Percentiles rank a stretch among this genome's conserved stretches.
Evolutionary conservation across 2,113 vertebrate genomes (phyloP).

Genomic region (Aramus guarauna): DNA sequence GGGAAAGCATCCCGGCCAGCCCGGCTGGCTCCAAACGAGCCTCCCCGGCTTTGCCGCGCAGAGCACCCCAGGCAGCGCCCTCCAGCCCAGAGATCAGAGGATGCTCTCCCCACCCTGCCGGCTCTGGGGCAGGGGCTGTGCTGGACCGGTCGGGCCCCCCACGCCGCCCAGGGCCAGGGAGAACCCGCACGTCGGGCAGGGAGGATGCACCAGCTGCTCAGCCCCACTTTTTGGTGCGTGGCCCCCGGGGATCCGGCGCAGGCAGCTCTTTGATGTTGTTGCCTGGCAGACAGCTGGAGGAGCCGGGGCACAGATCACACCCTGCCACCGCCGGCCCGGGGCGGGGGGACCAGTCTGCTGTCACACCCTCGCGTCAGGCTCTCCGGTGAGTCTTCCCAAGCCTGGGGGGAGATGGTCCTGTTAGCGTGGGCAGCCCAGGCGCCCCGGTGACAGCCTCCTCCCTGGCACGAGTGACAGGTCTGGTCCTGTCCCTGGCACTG

Average conservation of each 20-base stretch:
- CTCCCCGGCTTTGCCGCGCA: neutral
- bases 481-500: neutral
- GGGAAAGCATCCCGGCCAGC: neutral
- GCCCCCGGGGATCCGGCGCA: neutral
- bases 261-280: conserved; percentile 10
- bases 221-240: neutral
- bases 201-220: neutral
- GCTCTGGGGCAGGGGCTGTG: neutral
- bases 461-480: neutral
- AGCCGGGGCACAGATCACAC: neutral
- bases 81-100: conserved; percentile 7
- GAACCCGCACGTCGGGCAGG: neutral
- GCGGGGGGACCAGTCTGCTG: neutral
- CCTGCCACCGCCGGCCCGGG: neutral
- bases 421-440: neutral
- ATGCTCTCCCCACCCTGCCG: neutral
- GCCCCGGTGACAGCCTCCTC: neutral
- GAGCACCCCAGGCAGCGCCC: conserved; percentile 7
- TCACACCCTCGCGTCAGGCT: neutral
- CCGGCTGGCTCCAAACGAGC: conserved; percentile 37
- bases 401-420: neutral
- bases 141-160: neutral
- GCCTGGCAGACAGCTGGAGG: neutral
- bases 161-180: neutral
- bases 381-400: neutral